Conservation (phyloP, 2,888 invertebrate genomes). For the Listrodromus nycthemerus region DNA sequence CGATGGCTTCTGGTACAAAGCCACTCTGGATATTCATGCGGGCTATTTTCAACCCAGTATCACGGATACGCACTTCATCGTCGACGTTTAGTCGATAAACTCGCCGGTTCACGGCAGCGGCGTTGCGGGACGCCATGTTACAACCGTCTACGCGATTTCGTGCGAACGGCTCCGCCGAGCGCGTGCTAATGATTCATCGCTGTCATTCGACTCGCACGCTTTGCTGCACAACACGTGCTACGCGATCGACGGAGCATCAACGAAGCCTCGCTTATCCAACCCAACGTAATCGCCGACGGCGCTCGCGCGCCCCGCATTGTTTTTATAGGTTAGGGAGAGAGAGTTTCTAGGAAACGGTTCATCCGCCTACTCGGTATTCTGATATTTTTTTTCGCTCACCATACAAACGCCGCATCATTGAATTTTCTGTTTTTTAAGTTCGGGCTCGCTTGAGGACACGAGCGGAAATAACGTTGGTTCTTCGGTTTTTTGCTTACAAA, state of each 20-base stretch:
- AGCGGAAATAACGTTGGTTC: no score
- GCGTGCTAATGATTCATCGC: conserved; percentile 52
- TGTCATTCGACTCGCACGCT: conserved; percentile 52
- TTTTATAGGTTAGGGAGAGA: conserved; percentile 36
- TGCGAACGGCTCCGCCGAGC: conserved; percentile 24
- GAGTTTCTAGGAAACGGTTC: background rate
- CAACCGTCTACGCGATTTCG: conserved; percentile 39
- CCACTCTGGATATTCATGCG: conserved; percentile 25
- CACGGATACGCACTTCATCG: conserved; percentile 30
- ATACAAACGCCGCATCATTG: no score
- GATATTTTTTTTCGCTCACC: no score
- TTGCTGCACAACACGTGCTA: conserved; percentile 44
- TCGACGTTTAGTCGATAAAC: conserved; percentile 48
- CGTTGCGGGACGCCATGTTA: conserved; percentile 47
- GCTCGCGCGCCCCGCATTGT: conserved; percentile 22
- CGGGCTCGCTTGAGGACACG: no score
- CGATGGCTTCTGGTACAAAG: conserved; percentile 3
- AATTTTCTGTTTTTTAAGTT: no score
- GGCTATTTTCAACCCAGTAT: conserved; percentile 32
- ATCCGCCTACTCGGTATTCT: background rate
- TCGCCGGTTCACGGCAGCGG: conserved; percentile 21
- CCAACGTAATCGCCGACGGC: conserved; percentile 21
- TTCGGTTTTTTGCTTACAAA: no score
- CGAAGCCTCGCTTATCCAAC: conserved; percentile 1
- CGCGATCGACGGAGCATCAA: conserved; percentile 22